Evolutionary conservation across 2,797 vertebrate genomes (phyloP), one percentile per base, ranked within the genome.

Genomic region (Somateria mollissima): DNA sequence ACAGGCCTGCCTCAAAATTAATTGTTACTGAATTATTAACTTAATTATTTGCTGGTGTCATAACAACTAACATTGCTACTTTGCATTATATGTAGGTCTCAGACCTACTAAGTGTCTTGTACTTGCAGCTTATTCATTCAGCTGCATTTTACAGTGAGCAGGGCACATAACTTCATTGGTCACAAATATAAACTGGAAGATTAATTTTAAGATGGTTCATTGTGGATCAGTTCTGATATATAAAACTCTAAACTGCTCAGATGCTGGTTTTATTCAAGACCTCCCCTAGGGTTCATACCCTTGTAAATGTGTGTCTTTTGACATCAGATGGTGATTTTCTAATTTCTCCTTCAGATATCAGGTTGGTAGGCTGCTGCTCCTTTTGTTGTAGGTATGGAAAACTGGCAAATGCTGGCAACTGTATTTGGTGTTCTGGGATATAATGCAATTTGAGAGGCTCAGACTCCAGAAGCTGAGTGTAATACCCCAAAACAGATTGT

Each of bases 351-450:
- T 87, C 62, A 72, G 39, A 43, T 34, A 74, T 34, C 7, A 80
- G 57, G 57, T 80, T 53, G 79, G 36, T 19, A 82, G 56, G n/a
- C 13, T 64, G 37, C 20, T 71, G 67, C 15, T 20, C 6, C 2
- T 4, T 72, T 81, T 34, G 9, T 24, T 84, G 66, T 32, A 90
- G 90, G 86, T 81, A 61, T 72, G 51, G 45, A 93, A 90, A 85
- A 87, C 49, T 18, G 41, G 82, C 17, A 89, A 89, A 62, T 0
- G 0, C n/a, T 83, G 32, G 27, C 36, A 78, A 18, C 22, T 61
- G 47, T 34, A 36, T 54, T 90, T 90, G 62, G 39, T 30, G 16
- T 14, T 49, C 8, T 1, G n/a, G 18, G 11, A 56, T 75, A 19
- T 24, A 32, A 51, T 15, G 24, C 7, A 39, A 56, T 76, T 70